A percentile compares a stretch with the other conserved stretches of the same genome.
These are phyloP conservation scores for Cryptotermes secundus DNA, from an alignment of 1,140 invertebrate species.

Conservation along the genomic window DNA sequence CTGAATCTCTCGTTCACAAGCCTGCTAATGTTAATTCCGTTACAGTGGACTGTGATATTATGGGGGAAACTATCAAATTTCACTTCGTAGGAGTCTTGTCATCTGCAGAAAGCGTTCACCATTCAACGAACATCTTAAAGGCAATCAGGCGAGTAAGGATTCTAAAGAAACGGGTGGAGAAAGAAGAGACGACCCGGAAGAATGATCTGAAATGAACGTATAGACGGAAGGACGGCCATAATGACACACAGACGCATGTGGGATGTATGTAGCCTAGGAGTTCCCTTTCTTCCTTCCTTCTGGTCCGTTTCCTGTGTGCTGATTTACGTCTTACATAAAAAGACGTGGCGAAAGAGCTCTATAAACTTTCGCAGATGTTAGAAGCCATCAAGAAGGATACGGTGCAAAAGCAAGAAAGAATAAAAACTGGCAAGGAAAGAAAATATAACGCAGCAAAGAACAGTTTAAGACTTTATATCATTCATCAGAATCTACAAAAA, in stretches of 20 bases:
- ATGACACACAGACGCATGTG: too few relatives aligned
- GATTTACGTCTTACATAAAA: constrained; percentile 20
- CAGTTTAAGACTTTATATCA: background rate
- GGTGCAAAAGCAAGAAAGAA: background rate
- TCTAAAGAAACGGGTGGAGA: background rate
- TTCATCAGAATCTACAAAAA: background rate
- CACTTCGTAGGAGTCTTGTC: background rate
- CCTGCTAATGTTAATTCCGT: too few relatives aligned
- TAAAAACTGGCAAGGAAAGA: background rate
- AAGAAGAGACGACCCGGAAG: background rate
- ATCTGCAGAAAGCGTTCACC: background rate
- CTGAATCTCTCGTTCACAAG: too few relatives aligned
- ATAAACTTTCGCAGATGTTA: background rate
- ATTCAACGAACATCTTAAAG: background rate
- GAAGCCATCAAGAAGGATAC: background rate
- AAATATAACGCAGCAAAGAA: background rate
- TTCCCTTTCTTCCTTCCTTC: background rate
- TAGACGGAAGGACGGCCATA: background rate
- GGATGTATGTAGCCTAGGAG: background rate
- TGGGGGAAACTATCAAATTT: background rate
- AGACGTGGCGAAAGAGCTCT: background rate
- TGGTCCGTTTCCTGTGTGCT: background rate
- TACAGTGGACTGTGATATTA: too few relatives aligned
- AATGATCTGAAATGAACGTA: background rate
- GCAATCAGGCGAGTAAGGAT: background rate